Evolutionary conservation across 92 coral and sea anemone species (phyloP), one percentile per base, ranked within the genome.

Genomic region (Actinostola sp.): DNA sequence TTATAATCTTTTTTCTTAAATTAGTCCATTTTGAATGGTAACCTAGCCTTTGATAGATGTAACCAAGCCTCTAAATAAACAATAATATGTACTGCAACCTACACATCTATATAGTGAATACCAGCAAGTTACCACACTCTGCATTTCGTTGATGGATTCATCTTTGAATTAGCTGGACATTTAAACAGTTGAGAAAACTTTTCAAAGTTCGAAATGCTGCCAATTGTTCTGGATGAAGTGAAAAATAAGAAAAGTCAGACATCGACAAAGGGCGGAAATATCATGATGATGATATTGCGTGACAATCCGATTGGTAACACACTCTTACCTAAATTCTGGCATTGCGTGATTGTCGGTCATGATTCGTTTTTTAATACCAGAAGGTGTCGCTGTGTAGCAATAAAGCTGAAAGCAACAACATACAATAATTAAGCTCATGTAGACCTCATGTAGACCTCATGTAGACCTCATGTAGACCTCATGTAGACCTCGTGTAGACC

Each of bases 61-160:
- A n/a, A n/a, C n/a, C n/a, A n/a, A n/a, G n/a, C n/a, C n/a, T n/a
- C n/a, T n/a, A n/a, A n/a, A n/a, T n/a, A n/a, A n/a, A n/a, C n/a
- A n/a, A n/a, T n/a, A n/a, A n/a, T n/a, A n/a, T n/a, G n/a, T n/a
- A n/a, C n/a, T n/a, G n/a, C n/a, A n/a, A n/a, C n/a, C n/a, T n/a
- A n/a, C n/a, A n/a, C n/a, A n/a, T n/a, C n/a, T n/a, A n/a, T n/a
- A n/a, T n/a, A n/a, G n/a, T n/a, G n/a, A n/a, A n/a, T n/a, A n/a
- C n/a, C n/a, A n/a, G n/a, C n/a, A n/a, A n/a, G 31, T 80, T 49
- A 89, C 96, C 96, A 89, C 10, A 89, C 66, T 34, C 71, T 61
- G 26, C 96, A 89, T 64, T 82, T 81, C 54, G 77, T 81, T 55
- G 70, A 44, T 15, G 96, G 96, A 46, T 89, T 85, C 96, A 89